phyloP scores from a whole-genome alignment of 2,797 vertebrate genomes.

The Tokudaia muenninki region DNA sequence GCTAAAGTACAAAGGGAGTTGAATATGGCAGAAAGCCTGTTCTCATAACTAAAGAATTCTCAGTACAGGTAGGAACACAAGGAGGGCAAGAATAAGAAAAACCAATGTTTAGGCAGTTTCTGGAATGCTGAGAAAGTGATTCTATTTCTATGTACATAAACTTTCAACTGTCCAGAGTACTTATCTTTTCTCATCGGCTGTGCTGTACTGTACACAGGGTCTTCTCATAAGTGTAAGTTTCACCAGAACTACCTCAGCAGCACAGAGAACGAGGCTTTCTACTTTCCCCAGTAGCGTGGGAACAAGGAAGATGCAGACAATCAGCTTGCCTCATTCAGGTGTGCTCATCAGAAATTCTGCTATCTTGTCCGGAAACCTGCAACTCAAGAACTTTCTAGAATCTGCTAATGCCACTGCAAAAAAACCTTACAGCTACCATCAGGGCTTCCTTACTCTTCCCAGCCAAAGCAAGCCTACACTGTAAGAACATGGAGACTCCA shows the following conservation, averaged over 20 bases:
- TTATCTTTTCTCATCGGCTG: neutral
- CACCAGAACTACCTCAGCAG: neutral
- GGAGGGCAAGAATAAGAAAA: neutral
- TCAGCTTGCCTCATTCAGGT: no score
- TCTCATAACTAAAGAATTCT: neutral
- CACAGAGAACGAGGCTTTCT: neutral
- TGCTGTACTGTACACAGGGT: neutral
- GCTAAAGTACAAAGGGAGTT: constrained; percentile 13
- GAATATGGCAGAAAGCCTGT: neutral
- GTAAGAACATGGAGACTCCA: neutral
- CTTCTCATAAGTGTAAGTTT: neutral
- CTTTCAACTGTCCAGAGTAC: neutral
- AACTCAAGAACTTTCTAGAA: neutral
- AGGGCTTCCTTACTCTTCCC: neutral
- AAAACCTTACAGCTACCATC: neutral
- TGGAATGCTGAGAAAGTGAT: neutral
- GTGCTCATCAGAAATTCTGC: neutral
- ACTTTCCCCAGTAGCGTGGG: neutral
- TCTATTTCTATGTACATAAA: neutral
- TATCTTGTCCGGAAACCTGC: neutral
- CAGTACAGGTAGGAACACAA: neutral
- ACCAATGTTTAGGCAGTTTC: neutral
- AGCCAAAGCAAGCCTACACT: neutral
- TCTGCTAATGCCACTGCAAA: neutral
- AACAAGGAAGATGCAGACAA: neutral